Evolutionary conservation across 1,140 invertebrate species (phyloP), one percentile per base, ranked within the genome.

Genomic region (Drosophila athabasca): DNA sequence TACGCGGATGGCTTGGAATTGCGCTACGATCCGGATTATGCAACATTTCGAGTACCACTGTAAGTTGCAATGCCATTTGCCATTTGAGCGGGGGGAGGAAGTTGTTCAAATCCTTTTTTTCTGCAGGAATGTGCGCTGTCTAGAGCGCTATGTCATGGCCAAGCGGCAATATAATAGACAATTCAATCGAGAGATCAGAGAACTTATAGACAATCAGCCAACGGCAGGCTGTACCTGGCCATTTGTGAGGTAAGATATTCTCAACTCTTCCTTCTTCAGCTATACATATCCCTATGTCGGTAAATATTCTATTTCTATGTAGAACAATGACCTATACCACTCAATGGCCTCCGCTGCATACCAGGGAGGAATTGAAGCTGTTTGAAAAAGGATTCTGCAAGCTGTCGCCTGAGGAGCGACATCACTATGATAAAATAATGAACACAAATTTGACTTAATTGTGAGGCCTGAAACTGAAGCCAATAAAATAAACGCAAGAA

Each of bases 281-380:
- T 31, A 0, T 0, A 6, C n/a, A n/a, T n/a, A n/a, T n/a, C n/a
- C n/a, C n/a, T n/a, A n/a, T n/a, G n/a, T n/a, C n/a, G n/a, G 29
- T 22, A 6, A 5, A 24, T 13, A 19, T 6, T 11, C 2, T 7
- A 8, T 7, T 26, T 45, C 1, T 11, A 2, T 19, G 8, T 2
- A 77, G 75, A 44, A 64, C 50, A 2, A 64, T 77, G 65, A 13
- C 44, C 1, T 77, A 77, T 51, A 76, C 75, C 13, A 61, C 73
- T 0, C 66, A 76, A 11, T 77, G 75, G 75, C 75, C 75, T 1
- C 75, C 75, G 2, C 15, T 77, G n/a, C 75, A 77, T 6, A 64
- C 73, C 19, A 50, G 45, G 5, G 54, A 43, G 8, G 75, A 77
- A 22, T 19, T 77, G 7, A 53, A 65, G 22, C 41, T 43, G 7